These are phyloP conservation scores for Cepaea nemoralis DNA, from an alignment of 1,140 invertebrate genomes.

Conservation along the genomic window DNA sequence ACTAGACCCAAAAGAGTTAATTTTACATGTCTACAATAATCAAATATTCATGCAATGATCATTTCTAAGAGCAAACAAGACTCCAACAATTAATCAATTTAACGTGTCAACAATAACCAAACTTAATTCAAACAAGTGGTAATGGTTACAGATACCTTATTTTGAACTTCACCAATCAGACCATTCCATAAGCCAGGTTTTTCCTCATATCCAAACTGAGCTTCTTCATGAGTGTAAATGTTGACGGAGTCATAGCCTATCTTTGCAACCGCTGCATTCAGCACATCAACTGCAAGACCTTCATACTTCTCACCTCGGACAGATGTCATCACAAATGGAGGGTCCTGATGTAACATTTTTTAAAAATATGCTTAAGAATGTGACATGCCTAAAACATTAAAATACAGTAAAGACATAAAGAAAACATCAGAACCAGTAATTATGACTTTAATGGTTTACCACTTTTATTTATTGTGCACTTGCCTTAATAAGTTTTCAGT, in stretches of 20 bases:
- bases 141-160: neutral
- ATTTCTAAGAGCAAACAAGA: neutral
- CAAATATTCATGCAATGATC: neutral
- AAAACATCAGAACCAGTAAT: too few relatives aligned
- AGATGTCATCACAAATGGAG: neutral
- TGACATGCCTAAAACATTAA: too few relatives aligned
- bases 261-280: neutral
- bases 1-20: too few relatives aligned
- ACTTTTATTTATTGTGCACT: too few relatives aligned
- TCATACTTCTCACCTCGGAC: neutral
- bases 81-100: neutral
- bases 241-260: neutral
- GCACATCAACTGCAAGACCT: neutral
- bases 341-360: too few relatives aligned
- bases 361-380: too few relatives aligned
- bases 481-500: too few relatives aligned
- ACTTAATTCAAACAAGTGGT: neutral
- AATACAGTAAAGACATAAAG: too few relatives aligned
- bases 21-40: too few relatives aligned
- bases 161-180: conserved; percentile 32
- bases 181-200: conserved; percentile 40
- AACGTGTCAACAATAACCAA: neutral
- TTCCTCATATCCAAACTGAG: conserved; percentile 24
- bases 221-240: conserved; percentile 1
- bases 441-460: too few relatives aligned